Percentiles rank a stretch among this genome's conserved stretches.
These are phyloP conservation scores for Drosophila bunnanda DNA, from an alignment of 2,888 invertebrate species.

Conservation along the genomic window DNA sequence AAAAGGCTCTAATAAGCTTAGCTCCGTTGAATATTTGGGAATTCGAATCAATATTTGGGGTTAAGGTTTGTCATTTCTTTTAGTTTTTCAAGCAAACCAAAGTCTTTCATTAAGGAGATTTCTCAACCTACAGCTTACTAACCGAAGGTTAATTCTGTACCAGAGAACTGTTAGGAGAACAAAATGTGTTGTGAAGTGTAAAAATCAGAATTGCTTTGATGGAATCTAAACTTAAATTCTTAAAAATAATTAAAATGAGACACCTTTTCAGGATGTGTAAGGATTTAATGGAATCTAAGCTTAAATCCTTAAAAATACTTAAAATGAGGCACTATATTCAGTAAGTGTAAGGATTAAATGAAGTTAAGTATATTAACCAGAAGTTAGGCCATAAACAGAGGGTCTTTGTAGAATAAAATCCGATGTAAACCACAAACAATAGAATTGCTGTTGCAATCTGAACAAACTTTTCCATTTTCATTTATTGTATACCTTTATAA, in stretches of 20 bases:
- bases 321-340: background rate
- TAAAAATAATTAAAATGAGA: background rate
- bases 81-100: background rate
- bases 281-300: background rate
- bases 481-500: too few relatives aligned
- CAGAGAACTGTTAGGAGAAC: background rate
- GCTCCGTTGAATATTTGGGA: conserved; percentile 25
- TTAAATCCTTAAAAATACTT: too few relatives aligned
- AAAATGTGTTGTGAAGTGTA: background rate
- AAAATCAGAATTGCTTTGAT: background rate
- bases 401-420: background rate
- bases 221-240: too few relatives aligned
- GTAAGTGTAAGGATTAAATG: background rate
- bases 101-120: background rate
- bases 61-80: conserved; percentile 7
- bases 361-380: background rate
- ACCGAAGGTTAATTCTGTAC: background rate
- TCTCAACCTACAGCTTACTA: background rate
- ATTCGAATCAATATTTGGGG: background rate
- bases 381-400: background rate
- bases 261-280: rapidly evolving
- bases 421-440: background rate
- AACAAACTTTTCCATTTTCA: too few relatives aligned
- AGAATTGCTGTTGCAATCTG: background rate
- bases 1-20: conserved; percentile 66